Conservation (phyloP, 2,888 invertebrate genomes). For the Xylota sylvarum region DNA sequence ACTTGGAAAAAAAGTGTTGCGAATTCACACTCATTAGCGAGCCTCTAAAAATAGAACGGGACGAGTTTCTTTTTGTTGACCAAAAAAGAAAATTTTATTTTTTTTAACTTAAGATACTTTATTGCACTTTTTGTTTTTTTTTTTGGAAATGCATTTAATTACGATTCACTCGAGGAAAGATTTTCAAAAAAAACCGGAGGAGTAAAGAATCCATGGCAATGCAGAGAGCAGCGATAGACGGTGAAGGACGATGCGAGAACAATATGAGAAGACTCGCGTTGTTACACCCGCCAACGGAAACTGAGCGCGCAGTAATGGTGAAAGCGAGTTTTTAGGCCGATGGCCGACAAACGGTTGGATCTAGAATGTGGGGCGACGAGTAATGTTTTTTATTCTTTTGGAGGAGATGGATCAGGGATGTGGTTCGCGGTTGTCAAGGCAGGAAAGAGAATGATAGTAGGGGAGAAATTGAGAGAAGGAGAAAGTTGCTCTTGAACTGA, state of each 20-base stretch:
- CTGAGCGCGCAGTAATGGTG: constrained; percentile 74
- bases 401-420: constrained; percentile 43
- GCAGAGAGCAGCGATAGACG: constrained; percentile 50
- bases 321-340: constrained; percentile 74
- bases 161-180: constrained; percentile 11
- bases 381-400: constrained; percentile 12
- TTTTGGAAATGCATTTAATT: neutral
- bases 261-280: constrained; percentile 53
- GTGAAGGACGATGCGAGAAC: constrained; percentile 48
- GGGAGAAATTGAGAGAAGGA: constrained; percentile 5
- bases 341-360: constrained; percentile 53
- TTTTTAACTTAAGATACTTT: constrained; percentile 11
- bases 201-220: constrained; percentile 57
- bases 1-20: constrained; percentile 52
- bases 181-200: constrained; percentile 29
- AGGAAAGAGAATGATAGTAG: constrained; percentile 35
- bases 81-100: neutral
- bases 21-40: constrained; percentile 68
- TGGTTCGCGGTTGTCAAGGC: constrained; percentile 30
- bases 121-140: constrained; percentile 8
- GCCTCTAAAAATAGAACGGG: constrained; percentile 74
- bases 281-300: constrained; percentile 73
- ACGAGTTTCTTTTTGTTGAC: constrained; percentile 22
- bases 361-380: constrained; percentile 57
- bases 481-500: constrained; percentile 30